These are phyloP conservation scores for Aporophyla lueneburgensis DNA, from an alignment of 2,888 invertebrate species.

Conservation along the genomic window DNA sequence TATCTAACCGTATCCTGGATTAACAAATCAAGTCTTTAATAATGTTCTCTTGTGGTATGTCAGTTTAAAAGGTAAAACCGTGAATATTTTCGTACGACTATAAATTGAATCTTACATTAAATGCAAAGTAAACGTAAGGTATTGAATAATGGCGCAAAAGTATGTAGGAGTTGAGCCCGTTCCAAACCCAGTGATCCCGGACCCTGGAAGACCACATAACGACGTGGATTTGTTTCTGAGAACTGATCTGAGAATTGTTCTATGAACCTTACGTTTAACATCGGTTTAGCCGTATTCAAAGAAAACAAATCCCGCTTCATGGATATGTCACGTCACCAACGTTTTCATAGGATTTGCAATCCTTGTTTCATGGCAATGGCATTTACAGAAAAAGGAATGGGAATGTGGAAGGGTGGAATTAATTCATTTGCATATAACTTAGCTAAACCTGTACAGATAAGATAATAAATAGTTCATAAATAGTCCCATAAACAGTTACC, in stretches of 20 bases:
- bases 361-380: neutral
- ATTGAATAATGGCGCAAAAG: neutral
- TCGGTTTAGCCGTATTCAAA: neutral
- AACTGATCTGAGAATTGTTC: too few species aligned
- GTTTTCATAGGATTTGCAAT: neutral
- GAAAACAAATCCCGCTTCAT: neutral
- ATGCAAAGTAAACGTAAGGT: neutral
- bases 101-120: neutral
- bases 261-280: neutral
- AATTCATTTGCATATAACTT: too few species aligned
- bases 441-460: too few species aligned
- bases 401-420: too few species aligned
- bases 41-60: neutral
- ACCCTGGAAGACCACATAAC: neutral
- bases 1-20: neutral
- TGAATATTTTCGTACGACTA: neutral
- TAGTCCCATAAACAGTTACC: too few species aligned
- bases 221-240: neutral
- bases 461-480: too few species aligned
- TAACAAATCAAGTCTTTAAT: neutral
- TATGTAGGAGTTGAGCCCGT: neutral
- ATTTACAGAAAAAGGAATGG: neutral
- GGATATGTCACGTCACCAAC: neutral
- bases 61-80: neutral
- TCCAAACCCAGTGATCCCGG: neutral